A percentile compares a stretch with the other conserved stretches of the same genome.
Evolutionary conservation across 2,113 vertebrate species (phyloP).

Genomic region (Sinocyclocheilus maitianheensis): DNA sequence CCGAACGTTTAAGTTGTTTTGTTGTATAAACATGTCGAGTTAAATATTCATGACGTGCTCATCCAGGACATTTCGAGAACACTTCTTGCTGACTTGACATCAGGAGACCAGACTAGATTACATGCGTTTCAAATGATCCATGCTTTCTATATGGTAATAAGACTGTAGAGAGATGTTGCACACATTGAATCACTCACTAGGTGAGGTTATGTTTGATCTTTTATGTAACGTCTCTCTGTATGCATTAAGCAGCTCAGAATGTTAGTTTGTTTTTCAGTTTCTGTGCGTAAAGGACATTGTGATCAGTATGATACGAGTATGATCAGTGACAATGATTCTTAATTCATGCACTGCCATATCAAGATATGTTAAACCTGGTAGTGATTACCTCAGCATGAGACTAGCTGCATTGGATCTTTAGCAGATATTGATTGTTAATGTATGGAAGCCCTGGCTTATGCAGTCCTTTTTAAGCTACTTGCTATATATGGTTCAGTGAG

Average conservation of each 20-base stretch:
- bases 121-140: not conserved
- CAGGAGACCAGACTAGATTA: not conserved
- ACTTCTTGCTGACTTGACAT: not conserved
- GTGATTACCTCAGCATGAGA: too few species aligned
- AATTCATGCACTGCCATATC: too few species aligned
- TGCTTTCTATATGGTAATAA: slow-evolving; percentile 1
- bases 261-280: not conserved
- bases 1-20: not conserved
- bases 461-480: not conserved
- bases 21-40: not conserved
- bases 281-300: not conserved
- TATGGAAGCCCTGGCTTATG: not conserved
- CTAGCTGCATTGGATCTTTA: too few species aligned
- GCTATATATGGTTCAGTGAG: too few species aligned
- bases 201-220: not conserved
- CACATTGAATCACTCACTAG: not conserved
- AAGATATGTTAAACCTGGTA: too few species aligned
- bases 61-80: slow-evolving; percentile 16
- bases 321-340: not conserved
- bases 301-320: not conserved
- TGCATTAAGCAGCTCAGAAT: not conserved
- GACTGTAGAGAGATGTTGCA: not conserved
- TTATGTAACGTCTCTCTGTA: not conserved
- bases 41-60: slow-evolving; percentile 36
- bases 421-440: not conserved